Conservation (phyloP, 2,888 invertebrate species). For the Pyrocoelia pectoralis region DNA sequence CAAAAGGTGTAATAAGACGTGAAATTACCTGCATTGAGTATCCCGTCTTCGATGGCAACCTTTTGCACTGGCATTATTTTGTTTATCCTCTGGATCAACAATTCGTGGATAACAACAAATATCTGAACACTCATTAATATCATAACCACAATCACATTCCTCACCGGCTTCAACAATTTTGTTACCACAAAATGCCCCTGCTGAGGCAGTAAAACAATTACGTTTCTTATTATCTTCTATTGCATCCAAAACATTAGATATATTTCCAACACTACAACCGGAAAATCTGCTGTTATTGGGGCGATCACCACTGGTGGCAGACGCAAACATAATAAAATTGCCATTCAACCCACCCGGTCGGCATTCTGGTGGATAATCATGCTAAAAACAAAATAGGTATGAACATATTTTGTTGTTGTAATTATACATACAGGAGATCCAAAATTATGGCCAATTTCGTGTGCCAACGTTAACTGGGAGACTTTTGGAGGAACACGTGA, state of each 20-base stretch:
- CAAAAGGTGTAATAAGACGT: too few relatives aligned
- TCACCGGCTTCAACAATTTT: constrained; percentile 98
- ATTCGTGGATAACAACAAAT: constrained; percentile 93
- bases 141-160: constrained; percentile 97
- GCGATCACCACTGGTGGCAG: constrained; percentile 97
- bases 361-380: constrained; percentile 92
- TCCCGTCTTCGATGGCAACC: constrained; percentile 81
- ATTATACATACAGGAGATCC: constrained; percentile 86
- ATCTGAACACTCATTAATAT: constrained; percentile 88
- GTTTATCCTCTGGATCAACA: constrained; percentile 74
- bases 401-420: too few relatives aligned
- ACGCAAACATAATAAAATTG: constrained; percentile 99
- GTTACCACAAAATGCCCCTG: constrained; percentile 98
- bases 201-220: constrained; percentile 92
- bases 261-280: constrained; percentile 92
- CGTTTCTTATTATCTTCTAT: constrained; percentile 89
- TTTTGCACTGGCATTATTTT: constrained; percentile 73
- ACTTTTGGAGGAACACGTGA: constrained; percentile 97
- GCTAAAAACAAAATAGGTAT: constrained; percentile 65
- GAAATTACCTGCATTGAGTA: constrained; percentile 79
- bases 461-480: constrained; percentile 95
- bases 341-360: constrained; percentile 91
- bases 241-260: constrained; percentile 92
- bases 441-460: constrained; percentile 99
- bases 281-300: constrained; percentile 98